phyloP scores from a whole-genome alignment of 2,888 invertebrate genomes.

The Prenolepis imparis region DNA sequence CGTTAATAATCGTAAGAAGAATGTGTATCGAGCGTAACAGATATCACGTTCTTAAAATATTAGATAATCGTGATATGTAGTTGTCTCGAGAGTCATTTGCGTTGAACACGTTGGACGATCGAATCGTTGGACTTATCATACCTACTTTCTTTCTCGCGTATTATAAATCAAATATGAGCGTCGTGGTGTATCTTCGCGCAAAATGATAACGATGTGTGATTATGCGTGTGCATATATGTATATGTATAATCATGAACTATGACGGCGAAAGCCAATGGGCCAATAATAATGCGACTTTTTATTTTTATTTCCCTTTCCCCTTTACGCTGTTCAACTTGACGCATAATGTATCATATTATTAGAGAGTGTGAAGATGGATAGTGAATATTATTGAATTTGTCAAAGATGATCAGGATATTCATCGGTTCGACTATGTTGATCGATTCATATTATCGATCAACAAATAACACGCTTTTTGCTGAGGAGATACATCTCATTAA shows the following conservation, averaged over 20 bases:
- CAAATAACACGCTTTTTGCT: constrained; percentile 44
- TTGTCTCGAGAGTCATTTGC: background rate
- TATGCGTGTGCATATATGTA: constrained; percentile 16
- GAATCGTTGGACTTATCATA: constrained; percentile 29
- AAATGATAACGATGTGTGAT: constrained; percentile 29
- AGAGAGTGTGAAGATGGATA: constrained; percentile 38
- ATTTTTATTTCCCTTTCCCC: constrained; percentile 2
- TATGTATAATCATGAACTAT: constrained; percentile 53
- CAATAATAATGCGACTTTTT: constrained; percentile 36
- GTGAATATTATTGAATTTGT: background rate
- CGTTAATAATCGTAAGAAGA: background rate
- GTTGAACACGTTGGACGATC: constrained; percentile 34
- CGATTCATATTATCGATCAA: constrained; percentile 22
- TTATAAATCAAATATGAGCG: constrained; percentile 40
- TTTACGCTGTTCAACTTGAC: background rate
- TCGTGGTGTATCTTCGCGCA: constrained; percentile 21
- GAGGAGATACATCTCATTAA: constrained; percentile 36
- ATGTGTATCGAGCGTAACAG: background rate
- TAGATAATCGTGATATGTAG: constrained; percentile 17
- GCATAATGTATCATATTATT: background rate
- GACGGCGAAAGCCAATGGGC: constrained; percentile 77
- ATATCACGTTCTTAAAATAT: background rate
- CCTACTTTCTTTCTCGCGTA: background rate
- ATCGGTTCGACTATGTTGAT: constrained; percentile 24
- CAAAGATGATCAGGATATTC: constrained; percentile 34